Base-by-base conservation (phyloP, 2,888 invertebrate genomes). In the Cantharis nigra region DNA sequence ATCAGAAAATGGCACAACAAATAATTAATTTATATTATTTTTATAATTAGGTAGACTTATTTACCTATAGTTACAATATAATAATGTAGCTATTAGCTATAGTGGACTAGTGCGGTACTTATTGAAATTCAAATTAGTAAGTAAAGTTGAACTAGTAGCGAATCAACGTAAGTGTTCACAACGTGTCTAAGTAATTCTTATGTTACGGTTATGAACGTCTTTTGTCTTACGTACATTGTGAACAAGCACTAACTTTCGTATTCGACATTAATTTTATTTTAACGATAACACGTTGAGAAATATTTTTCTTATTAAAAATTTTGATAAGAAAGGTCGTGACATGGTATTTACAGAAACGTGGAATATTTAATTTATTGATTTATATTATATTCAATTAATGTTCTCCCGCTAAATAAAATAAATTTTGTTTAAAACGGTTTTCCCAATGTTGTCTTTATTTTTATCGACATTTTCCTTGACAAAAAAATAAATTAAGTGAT, bases 241-340 rank as follows among this genome's bases (percentile, higher is more conserved):
- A 16, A 16, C 16, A 16, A 16, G 16, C 16, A 16, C 16, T n/a
- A n/a, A 49, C n/a, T 49, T 49, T n/a, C 2, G 7, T 49, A 49
- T 49, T 49, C 10, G 2, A n/a, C 49, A 0, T 26, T n/a, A 49
- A n/a, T 49, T 7, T 49, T 9, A n/a, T 49, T 49, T 7, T 7
- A 2, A 67, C 14, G 71, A 75, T 75, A 72, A 11, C 72, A 62
- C 26, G 62, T 63, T 72, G 20, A 63, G 49, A 77, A 75, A 62
- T 78, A 73, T 49, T 78, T 80, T 71, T 69, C 26, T 75, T 80
- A 77, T 80, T 80, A 75, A 78, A 74, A 70, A 63, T 74, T 16
- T 26, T 30, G 71, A 78, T 78, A 78, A 78, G 72, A 63, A 16
- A 71, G 80, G 80, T 80, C 80, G 69, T 72, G 80, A 80, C 78